Base-by-base conservation (phyloP, 2,888 invertebrate species). In the Lysandra coridon region DNA sequence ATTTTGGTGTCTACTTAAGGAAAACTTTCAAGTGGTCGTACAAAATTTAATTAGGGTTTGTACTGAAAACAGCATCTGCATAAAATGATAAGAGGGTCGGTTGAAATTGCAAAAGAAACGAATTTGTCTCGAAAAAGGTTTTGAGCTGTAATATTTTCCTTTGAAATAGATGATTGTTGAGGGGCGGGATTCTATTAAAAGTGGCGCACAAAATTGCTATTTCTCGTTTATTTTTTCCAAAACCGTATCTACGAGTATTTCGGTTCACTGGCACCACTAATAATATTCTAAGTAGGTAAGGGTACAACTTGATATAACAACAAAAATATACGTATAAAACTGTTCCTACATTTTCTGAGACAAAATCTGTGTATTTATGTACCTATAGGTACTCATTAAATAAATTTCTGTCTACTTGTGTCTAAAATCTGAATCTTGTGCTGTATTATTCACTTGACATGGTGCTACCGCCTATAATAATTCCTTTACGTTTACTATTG, bases 11-110 rank as follows among this genome's bases (percentile, higher is more conserved):
- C 33, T 69, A 33, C 37, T 37, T 33, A 37, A 33, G 33, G 33
- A 6, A 69, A 69, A 64, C 12, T 37, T 69, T 37, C 69, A 69
- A 69, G 69, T 69, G 69, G 33, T 69, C 17, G 33, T 69, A 69
- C 37, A 69, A 37, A 69, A 69, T 17, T 17, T 69, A 69, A 69
- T 69, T 69, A 69, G 69, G 14, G 69, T 37, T 69, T 33, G 69
- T 69, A 14, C 69, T 69, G 69, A 69, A 69, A 69, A 69, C 69
- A 69, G 69, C 69, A 69, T 69, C 69, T 69, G 69, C 69, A 69
- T 69, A 69, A 69, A 33, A 69, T 37, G 69, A 69, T 69, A 69
- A 69, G 69, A 37, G 69, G 69, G 69, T 33, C 33, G 33, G 69
- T 14, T 69, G 69, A 37, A 69, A 37, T 37, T 14, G 69, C 69